Conservation (phyloP, 2,113 vertebrate genomes). For the Anser brachyrhynchus region DNA sequence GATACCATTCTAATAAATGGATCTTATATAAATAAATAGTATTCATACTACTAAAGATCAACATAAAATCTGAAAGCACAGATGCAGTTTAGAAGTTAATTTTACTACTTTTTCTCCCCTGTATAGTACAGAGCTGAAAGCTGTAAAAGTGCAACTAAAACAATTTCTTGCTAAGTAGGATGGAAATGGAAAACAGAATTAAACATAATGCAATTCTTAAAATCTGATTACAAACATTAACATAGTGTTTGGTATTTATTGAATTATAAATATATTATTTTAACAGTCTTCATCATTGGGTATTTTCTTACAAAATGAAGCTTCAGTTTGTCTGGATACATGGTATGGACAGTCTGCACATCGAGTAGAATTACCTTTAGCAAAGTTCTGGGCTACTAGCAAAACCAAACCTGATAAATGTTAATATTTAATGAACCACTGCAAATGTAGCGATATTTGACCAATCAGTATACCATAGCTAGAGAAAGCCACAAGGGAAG, state of each 20-base stretch:
- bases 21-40: background rate
- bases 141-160: background rate
- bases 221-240: background rate
- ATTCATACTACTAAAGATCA: background rate
- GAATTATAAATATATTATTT: background rate
- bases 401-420: background rate
- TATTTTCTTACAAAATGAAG: background rate
- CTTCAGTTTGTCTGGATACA: background rate
- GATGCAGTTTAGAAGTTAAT: background rate
- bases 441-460: background rate
- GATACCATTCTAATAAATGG: background rate
- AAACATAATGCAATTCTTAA: background rate
- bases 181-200: background rate
- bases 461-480: background rate
- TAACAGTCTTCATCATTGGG: background rate
- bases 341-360: background rate
- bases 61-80: background rate
- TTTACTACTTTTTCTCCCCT: background rate
- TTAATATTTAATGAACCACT: background rate
- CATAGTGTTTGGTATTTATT: background rate
- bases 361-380: background rate
- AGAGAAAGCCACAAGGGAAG: background rate
- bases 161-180: background rate
- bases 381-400: background rate
- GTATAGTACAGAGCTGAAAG: background rate